These are phyloP conservation scores for Acanthopleura granulata DNA, from an alignment of 2,888 invertebrate genomes.

Conservation along the genomic window DNA sequence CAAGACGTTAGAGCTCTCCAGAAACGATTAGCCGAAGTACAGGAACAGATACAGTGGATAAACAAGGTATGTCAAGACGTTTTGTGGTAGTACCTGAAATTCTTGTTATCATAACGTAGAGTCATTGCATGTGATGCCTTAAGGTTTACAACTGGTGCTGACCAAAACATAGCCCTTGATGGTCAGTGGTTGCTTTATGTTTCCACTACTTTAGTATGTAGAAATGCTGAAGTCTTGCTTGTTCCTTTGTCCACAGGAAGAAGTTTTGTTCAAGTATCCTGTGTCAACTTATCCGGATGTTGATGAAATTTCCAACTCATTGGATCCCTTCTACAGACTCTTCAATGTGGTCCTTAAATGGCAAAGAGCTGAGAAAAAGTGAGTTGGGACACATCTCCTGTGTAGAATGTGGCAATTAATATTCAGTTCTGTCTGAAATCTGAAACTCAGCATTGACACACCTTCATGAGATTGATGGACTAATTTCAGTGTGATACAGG, in stretches of 20 bases:
- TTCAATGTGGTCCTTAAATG: slow-evolving; percentile 78
- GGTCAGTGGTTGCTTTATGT: too few relatives aligned
- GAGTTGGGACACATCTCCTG: slow-evolving; percentile 25
- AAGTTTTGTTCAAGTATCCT: slow-evolving; percentile 86
- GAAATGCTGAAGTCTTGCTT: too few relatives aligned
- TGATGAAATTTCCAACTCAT: slow-evolving; percentile 77
- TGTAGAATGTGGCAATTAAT: neutral
- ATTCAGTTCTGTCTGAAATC: neutral
- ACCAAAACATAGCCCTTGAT: too few relatives aligned
- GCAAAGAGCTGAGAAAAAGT: slow-evolving; percentile 82
- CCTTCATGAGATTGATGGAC: too few relatives aligned
- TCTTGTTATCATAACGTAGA: too few relatives aligned
- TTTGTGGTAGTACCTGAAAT: neutral
- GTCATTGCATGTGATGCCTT: too few relatives aligned
- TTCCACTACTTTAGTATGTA: too few relatives aligned
- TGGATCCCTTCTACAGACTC: slow-evolving; percentile 76
- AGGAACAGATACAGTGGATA: slow-evolving; percentile 85
- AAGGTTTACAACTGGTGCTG: too few relatives aligned
- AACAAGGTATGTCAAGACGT: slow-evolving; percentile 75
- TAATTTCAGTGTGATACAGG: too few relatives aligned
- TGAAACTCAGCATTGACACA: too few relatives aligned
- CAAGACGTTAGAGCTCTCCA: slow-evolving; percentile 82
- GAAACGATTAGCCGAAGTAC: slow-evolving; percentile 81
- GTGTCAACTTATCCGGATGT: slow-evolving; percentile 82
- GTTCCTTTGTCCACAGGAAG: slow-evolving; percentile 74